A percentile compares a stretch with the other conserved stretches of the same genome.
phyloP scores from a whole-genome alignment of 2,888 invertebrate genomes.

The Patella pellucida region DNA sequence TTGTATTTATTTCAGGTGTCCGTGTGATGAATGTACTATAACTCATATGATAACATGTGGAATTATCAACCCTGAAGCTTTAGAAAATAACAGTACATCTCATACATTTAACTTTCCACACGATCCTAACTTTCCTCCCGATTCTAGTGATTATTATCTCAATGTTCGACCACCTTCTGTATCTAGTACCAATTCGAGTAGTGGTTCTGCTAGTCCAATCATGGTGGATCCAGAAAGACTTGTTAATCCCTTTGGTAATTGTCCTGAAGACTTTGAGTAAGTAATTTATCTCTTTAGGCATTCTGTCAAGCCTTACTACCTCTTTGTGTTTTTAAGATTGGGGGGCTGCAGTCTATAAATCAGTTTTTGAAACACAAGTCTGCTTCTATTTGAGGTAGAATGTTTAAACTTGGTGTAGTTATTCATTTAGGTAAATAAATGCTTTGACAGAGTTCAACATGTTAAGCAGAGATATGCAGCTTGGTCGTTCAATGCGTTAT shows the following conservation, averaged over 20 bases:
- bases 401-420: no score
- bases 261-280: constrained; percentile 35
- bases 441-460: no score
- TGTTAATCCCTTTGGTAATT: constrained; percentile 26
- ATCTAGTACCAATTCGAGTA: constrained; percentile 68
- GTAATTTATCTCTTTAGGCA: constrained; percentile 3
- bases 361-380: no score
- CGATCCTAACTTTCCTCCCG: constrained; percentile 56
- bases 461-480: no score
- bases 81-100: constrained; percentile 43
- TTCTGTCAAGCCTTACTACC: no score
- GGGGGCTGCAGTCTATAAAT: no score
- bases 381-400: no score
- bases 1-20: constrained; percentile 56
- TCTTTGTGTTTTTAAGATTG: no score
- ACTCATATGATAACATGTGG: constrained; percentile 71
- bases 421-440: no score
- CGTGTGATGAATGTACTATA: constrained; percentile 72
- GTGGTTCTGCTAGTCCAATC: constrained; percentile 67
- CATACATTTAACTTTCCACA: constrained; percentile 57
- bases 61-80: constrained; percentile 66
- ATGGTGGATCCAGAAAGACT: constrained; percentile 47
- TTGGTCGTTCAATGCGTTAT: no score
- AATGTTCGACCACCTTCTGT: constrained; percentile 69
- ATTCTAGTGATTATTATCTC: constrained; percentile 62